Evolutionary conservation across 2,113 vertebrate species (phyloP), one percentile per base, ranked within the genome.

Genomic region (Boleophthalmus pectinirostris): DNA sequence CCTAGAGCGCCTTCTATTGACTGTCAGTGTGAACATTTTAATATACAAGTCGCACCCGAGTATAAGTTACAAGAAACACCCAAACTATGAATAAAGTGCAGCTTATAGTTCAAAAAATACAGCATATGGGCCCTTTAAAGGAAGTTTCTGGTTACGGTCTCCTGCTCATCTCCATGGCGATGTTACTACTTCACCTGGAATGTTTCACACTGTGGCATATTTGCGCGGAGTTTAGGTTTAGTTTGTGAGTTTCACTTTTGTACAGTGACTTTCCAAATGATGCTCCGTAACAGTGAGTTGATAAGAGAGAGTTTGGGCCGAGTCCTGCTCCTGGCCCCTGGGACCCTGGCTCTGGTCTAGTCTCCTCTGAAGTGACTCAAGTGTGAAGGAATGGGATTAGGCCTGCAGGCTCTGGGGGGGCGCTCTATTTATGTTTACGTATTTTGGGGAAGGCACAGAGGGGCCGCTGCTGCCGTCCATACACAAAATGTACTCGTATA

Each of bases 371-470:
- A 91, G 84, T 89, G 89, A 90, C 82, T 88, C 74, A 84, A 88
- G 91, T 90, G 91, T 92, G 89, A 92, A 91, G 91, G 90, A 90
- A 90, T 90, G 90, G 90, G 89, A 92, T 92, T 91, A 91, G 89
- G 88, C 86, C 63, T 92, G 91, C 89, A 83, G 89, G 90, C 90
- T 84, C 87, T 89, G 90, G 38, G 91, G n/a, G 86, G 86, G 85
- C 81, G 79, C 6, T 18, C 3, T 38, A 38, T 64, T 43, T 64
- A 12, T 11, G 16, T 53, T 18, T 4, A 56, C 16, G 3, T 45
- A 7, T 3, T 49, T 25, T n/a, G 49, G 38, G 20, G 11, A 15
- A 12, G 0, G 23, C 76, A 75, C 81, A 73, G 81, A 85, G 81
- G 70, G 74, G 73, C 81, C 82, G 10, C 70, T 78, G 73, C 82